Percentiles rank a stretch among this genome's conserved stretches.
These are phyloP conservation scores for Distichodus sexfasciatus DNA, from an alignment of 2,797 vertebrate genomes.

Conservation along the genomic window DNA sequence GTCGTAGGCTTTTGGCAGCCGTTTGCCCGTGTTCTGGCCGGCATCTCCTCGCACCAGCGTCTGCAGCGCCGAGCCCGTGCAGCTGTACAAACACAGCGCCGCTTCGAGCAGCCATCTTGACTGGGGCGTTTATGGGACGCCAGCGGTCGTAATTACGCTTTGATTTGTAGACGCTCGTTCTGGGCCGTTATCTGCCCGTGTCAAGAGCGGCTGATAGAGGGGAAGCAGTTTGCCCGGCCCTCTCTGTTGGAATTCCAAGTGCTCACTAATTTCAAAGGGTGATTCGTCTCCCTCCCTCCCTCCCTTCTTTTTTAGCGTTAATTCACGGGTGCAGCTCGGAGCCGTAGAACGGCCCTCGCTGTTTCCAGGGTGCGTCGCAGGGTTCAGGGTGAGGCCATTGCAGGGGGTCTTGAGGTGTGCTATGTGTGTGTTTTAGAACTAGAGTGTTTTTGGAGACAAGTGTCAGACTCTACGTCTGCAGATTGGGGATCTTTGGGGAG, in stretches of 20 bases:
- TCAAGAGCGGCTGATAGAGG: slow-evolving; percentile 66
- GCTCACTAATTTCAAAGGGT: slow-evolving; percentile 59
- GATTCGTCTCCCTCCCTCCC: slow-evolving; percentile 60
- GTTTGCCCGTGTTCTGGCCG: slow-evolving; percentile 46
- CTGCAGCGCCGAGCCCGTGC: slow-evolving; percentile 45
- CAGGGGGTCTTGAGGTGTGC: slow-evolving; percentile 24
- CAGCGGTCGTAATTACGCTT: slow-evolving; percentile 59
- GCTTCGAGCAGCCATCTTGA: slow-evolving; percentile 55
- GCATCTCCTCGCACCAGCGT: slow-evolving; percentile 43
- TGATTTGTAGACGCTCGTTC: slow-evolving; percentile 68
- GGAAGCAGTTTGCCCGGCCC: slow-evolving; percentile 48
- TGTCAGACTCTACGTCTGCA: too few relatives aligned
- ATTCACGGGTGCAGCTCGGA: slow-evolving; percentile 48
- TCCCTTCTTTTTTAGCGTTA: slow-evolving; percentile 53
- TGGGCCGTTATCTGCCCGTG: slow-evolving; percentile 64
- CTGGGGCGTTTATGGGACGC: slow-evolving; percentile 51
- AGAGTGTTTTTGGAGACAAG: too few relatives aligned
- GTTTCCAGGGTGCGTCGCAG: slow-evolving; percentile 52
- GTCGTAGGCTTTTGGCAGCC: slow-evolving; percentile 40
- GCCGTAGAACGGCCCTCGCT: slow-evolving; percentile 40
- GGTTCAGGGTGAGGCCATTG: slow-evolving; percentile 64
- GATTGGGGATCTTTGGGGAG: too few relatives aligned
- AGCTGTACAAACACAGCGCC: slow-evolving; percentile 58
- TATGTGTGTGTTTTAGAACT: too few relatives aligned
- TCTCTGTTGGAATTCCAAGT: slow-evolving; percentile 63